Evolutionary conservation across 1,140 invertebrate species (phyloP), one percentile per base, ranked within the genome.

Genomic region (Octopus bimaculoides): DNA sequence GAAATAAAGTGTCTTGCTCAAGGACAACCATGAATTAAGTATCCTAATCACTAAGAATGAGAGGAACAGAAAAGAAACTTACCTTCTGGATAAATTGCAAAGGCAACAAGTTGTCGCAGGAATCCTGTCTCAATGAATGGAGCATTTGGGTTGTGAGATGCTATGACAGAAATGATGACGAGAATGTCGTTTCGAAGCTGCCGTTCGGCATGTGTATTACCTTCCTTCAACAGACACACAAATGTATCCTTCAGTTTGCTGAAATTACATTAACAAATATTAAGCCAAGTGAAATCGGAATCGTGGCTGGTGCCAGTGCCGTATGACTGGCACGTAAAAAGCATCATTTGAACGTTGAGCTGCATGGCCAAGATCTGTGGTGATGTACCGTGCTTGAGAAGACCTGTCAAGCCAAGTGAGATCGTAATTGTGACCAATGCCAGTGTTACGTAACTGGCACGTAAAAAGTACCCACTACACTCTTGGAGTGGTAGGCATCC

Each of bases 61-160:
- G 4, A 74, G 8, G 17, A 14, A 75, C 1, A 52, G 8, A 71
- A 52, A 77, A 77, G 56, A 20, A 71, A 20, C 79, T 79, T 83
- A 90, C 90, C 88, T 89, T 91, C 90, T 82, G 89, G 88, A 80
- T 89, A 90, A 10, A 90, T 90, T 55, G 89, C 87, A 85, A 91
- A 90, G 14, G 90, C 77, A 20, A 86, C 85, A 8, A 90, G 85
- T 75, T 90, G 87, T 83, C 89, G 89, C 53, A 86, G 87, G 83
- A 91, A 90, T 69, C 90, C 90, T 17, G 87, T 89, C 78, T 90
- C 89, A 41, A 91, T 84, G 84, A 90, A 90, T 54, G 90, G 90
- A n/a, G 89, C 86, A 17, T 88, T 78, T 0, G 86, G 85, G 77
- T 84, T 87, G 26, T 84, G 80, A 14, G 83, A 73, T 0, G 87